Percentiles rank a stretch among this genome's conserved stretches.
Evolutionary conservation across 2,888 invertebrate genomes (phyloP).

Genomic region (Zygothrica quintamaculata): DNA sequence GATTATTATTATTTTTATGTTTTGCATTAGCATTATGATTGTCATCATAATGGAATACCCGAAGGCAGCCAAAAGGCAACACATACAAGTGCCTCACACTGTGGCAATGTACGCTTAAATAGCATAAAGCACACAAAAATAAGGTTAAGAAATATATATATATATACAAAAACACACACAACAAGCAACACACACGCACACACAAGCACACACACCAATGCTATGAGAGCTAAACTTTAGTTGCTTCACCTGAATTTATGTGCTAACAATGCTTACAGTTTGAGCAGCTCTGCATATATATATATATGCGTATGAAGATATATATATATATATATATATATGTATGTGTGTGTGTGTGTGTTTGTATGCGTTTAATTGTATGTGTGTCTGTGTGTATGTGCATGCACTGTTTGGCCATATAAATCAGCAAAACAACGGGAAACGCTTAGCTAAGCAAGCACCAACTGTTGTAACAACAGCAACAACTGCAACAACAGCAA

Average conservation of each 20-base stretch:
- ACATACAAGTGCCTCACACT: constrained; percentile 32
- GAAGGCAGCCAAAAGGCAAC: constrained; percentile 49
- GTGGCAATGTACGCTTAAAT: constrained; percentile 19
- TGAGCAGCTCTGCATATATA: constrained; percentile 46
- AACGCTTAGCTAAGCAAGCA: constrained; percentile 73
- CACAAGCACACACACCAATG: constrained; percentile 15
- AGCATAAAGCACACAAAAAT: constrained; percentile 54
- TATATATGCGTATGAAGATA: constrained; percentile 1
- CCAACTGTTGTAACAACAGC: constrained; percentile 40
- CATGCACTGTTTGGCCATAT: constrained; percentile 46
- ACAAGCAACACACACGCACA: constrained; percentile 40
- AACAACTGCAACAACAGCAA: constrained; percentile 32
- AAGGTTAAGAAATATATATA: constrained; percentile 65
- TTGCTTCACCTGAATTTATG: constrained; percentile 71
- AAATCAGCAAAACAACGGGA: constrained; percentile 70
- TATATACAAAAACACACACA: background rate
- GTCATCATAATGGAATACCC: constrained; percentile 30
- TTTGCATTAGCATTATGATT: background rate
- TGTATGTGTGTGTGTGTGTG: constrained; percentile 3
- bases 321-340: constrained; percentile 11
- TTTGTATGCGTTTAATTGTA: background rate
- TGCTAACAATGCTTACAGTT: constrained; percentile 63
- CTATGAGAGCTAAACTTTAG: constrained; percentile 12
- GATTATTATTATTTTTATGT: background rate
- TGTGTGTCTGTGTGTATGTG: constrained; percentile 13